Evolutionary conservation across 2,113 vertebrate genomes (phyloP).

Genomic region (Megaceryle maxima): DNA sequence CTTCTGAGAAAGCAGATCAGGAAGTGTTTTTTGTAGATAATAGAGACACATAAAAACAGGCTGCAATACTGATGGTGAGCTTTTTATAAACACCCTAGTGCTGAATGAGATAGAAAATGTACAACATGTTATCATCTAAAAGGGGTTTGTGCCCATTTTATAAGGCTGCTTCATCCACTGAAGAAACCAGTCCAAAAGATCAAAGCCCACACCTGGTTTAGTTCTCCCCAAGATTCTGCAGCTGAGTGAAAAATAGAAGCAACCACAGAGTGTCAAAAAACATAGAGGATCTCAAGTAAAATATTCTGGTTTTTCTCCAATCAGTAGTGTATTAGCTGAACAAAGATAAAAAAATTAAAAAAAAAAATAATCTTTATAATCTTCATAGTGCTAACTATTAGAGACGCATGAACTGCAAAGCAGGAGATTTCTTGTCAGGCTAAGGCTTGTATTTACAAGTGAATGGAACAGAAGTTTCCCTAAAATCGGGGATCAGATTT

Average conservation of each 20-base stretch:
- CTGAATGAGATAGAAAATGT: conserved; percentile 48
- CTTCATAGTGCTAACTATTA: conserved; percentile 35
- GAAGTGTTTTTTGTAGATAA: conserved; percentile 50
- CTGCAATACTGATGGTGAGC: conserved; percentile 5
- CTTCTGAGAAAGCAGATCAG: conserved; percentile 41
- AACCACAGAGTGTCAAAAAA: conserved; percentile 14
- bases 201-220: conserved; percentile 11
- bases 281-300: conserved; percentile 29
- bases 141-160: conserved; percentile 4
- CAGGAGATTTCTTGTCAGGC: neutral
- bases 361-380: neutral
- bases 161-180: conserved; percentile 21
- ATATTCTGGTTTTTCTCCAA: conserved; percentile 21
- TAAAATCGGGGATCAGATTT: conserved; percentile 43
- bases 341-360: neutral
- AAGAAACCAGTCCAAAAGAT: conserved; percentile 47
- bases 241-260: conserved; percentile 41
- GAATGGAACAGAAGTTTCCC: neutral
- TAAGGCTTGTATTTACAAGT: conserved; percentile 9
- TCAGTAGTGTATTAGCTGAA: neutral
- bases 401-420: neutral
- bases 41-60: conserved; percentile 12
- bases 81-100: conserved; percentile 36
- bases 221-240: conserved; percentile 40
- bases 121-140: conserved; percentile 12